These are phyloP conservation scores for Salvelinus alpinus DNA, from an alignment of 2,113 vertebrate genomes.

Conservation along the genomic window DNA sequence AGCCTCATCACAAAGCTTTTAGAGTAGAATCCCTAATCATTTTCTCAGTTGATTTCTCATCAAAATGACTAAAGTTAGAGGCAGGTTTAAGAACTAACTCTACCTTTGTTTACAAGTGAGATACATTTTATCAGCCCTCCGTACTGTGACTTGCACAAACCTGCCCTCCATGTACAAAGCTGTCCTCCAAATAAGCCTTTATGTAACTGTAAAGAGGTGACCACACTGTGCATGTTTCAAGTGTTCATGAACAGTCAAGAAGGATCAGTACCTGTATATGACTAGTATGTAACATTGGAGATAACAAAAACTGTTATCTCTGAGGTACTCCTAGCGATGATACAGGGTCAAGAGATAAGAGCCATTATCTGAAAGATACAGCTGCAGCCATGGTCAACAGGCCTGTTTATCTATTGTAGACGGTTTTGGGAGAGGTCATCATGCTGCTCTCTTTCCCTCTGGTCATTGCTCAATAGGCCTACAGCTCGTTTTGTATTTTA, in stretches of 20 bases:
- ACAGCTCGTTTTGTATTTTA: slow-evolving; percentile 13
- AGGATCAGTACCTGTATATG: neutral
- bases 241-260: slow-evolving; percentile 5
- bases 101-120: slow-evolving; percentile 18
- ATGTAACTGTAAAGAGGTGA: neutral
- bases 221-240: neutral
- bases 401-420: slow-evolving; percentile 64
- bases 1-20: slow-evolving; percentile 28
- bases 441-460: slow-evolving; percentile 6
- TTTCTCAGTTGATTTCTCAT: slow-evolving; percentile 13
- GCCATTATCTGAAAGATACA: slow-evolving; percentile 52
- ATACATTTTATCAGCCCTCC: slow-evolving; percentile 17
- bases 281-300: neutral
- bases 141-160: slow-evolving; percentile 9
- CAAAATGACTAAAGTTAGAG: neutral
- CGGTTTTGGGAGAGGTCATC: slow-evolving; percentile 51
- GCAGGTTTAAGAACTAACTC: slow-evolving; percentile 28
- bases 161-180: slow-evolving; percentile 12
- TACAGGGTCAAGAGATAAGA: slow-evolving; percentile 46
- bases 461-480: neutral
- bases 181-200: slow-evolving; percentile 13
- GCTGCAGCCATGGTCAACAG: slow-evolving; percentile 58
- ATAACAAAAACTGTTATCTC: slow-evolving; percentile 13
- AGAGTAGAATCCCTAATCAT: slow-evolving; percentile 2
- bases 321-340: slow-evolving; percentile 26